Conservation (phyloP, 2,797 vertebrate genomes). For the Gymnothorax javanicus region DNA sequence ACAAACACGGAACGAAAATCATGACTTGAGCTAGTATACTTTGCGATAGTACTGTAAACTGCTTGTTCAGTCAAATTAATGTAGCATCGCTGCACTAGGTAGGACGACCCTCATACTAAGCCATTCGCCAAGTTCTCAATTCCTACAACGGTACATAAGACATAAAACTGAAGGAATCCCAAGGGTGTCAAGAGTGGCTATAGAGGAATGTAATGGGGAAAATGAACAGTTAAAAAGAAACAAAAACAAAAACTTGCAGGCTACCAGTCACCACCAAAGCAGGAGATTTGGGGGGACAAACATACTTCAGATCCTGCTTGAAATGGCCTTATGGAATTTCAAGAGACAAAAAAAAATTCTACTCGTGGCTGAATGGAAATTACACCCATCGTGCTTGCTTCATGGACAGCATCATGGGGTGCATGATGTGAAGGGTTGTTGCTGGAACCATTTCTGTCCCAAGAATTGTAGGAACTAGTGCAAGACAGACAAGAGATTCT, state of each 20-base stretch:
- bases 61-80: neutral
- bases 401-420: constrained; percentile 63
- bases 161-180: neutral
- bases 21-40: neutral
- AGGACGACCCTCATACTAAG: neutral
- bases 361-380: constrained; percentile 28
- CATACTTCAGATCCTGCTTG: constrained; percentile 50
- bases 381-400: constrained; percentile 71
- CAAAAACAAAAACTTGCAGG: constrained; percentile 39
- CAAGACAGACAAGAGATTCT: constrained; percentile 76
- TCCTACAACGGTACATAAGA: constrained; percentile 12
- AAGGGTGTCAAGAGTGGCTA: constrained; percentile 1
- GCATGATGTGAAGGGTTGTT: constrained; percentile 54
- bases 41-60: neutral
- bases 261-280: constrained; percentile 61
- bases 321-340: constrained; percentile 30
- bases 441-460: constrained; percentile 59
- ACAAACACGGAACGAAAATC: neutral
- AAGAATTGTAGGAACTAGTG: constrained; percentile 70
- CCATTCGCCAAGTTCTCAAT: constrained; percentile 6
- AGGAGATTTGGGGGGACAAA: constrained; percentile 16
- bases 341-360: neutral
- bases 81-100: neutral
- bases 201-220: neutral
- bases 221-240: neutral